These are phyloP conservation scores for Anolis sagrei DNA, from an alignment of 2,113 vertebrate species.

Conservation along the genomic window DNA sequence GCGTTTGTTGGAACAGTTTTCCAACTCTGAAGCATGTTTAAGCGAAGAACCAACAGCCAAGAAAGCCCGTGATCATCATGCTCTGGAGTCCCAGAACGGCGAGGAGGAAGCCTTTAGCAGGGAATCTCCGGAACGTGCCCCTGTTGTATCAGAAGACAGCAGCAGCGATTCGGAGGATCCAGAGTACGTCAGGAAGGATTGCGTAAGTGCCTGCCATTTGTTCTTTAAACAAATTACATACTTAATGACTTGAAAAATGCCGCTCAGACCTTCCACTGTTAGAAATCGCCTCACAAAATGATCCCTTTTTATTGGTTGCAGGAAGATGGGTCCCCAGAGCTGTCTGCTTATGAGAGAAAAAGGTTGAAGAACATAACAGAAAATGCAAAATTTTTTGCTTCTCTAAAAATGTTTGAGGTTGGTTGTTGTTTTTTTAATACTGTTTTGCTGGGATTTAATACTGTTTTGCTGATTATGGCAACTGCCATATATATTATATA, in stretches of 20 bases:
- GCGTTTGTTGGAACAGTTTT: background rate
- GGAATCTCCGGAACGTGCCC: background rate
- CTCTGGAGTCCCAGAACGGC: background rate
- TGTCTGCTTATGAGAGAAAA: conserved; percentile 79
- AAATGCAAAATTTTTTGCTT: conserved; percentile 81
- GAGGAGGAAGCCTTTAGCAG: background rate
- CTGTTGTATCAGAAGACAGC: background rate
- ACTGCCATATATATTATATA: background rate
- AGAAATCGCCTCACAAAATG: background rate
- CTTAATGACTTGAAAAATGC: background rate
- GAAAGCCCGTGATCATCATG: background rate
- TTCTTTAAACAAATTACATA: too few relatives aligned
- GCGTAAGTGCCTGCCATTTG: background rate
- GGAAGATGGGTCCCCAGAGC: conserved; percentile 57
- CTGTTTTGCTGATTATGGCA: background rate
- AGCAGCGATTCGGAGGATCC: background rate
- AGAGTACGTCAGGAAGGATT: background rate
- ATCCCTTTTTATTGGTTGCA: conserved; percentile 37
- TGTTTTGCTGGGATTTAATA: background rate
- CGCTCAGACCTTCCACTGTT: background rate
- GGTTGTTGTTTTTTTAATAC: conserved; percentile 1
- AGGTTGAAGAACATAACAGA: conserved; percentile 81
- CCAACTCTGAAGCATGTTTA: background rate
- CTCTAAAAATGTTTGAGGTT: conserved; percentile 79
- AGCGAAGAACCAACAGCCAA: background rate